A percentile compares a stretch with the other conserved stretches of the same genome.
Conservation (phyloP, 2,888 invertebrate genomes). For the Rotaria socialis region DNA sequence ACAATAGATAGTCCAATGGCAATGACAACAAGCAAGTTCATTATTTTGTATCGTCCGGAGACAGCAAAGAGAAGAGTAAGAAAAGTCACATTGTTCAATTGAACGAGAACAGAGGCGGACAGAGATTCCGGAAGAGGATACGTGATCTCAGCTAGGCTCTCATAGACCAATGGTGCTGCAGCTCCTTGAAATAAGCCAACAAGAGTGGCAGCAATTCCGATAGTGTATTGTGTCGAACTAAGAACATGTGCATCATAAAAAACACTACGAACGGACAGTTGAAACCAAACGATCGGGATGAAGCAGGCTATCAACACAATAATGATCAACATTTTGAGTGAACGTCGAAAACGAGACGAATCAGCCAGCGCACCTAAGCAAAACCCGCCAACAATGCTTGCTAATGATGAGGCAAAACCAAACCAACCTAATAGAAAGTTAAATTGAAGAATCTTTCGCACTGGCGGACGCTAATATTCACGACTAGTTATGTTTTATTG, state of each 20-base stretch:
- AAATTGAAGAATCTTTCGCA: no score
- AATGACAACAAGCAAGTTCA: not conserved
- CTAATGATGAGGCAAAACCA: not conserved
- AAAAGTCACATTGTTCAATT: not conserved
- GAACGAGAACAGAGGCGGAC: not conserved
- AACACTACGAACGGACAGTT: not conserved
- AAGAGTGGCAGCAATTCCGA: not conserved
- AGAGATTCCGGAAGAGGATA: not conserved
- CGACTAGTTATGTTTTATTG: no score
- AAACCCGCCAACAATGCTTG: not conserved
- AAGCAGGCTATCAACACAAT: not conserved
- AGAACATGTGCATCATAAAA: not conserved
- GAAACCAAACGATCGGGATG: not conserved
- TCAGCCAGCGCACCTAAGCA: not conserved
- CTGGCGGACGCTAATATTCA: no score
- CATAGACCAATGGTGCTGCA: not conserved
- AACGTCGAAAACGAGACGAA: not conserved
- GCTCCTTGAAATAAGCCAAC: conserved; percentile 8
- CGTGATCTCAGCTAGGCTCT: not conserved
- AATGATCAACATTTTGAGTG: not conserved
- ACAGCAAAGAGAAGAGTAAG: not conserved
- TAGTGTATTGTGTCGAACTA: not conserved
- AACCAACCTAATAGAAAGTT: not conserved
- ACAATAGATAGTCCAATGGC: not conserved
- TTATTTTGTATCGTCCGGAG: not conserved